These are phyloP conservation scores for Orthochromis indermauri DNA, from an alignment of 2,113 vertebrate genomes.

Conservation along the genomic window DNA sequence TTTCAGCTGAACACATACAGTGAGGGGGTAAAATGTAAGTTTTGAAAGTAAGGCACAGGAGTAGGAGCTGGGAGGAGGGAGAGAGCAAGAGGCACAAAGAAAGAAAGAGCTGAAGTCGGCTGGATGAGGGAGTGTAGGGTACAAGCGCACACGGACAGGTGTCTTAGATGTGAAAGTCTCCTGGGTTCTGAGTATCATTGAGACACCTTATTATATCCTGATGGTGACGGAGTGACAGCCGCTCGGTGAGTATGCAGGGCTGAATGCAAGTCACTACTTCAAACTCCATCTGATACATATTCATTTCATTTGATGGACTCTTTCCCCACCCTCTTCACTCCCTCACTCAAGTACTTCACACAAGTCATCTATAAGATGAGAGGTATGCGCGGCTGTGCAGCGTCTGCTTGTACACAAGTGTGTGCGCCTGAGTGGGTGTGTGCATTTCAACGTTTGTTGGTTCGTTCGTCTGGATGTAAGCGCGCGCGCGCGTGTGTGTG, in stretches of 20 bases:
- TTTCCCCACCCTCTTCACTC: constrained; percentile 27
- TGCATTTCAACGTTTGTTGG: not conserved
- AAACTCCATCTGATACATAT: constrained; percentile 56
- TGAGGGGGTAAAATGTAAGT: constrained; percentile 35
- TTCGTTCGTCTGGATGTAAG: not conserved
- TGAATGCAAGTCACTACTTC: constrained; percentile 57
- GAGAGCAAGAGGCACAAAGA: constrained; percentile 21
- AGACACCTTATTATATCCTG: constrained; percentile 58
- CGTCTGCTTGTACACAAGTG: not conserved
- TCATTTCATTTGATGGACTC: constrained; percentile 62
- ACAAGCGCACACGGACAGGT: constrained; percentile 46
- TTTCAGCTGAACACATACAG: constrained; percentile 28
- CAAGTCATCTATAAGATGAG: constrained; percentile 24
- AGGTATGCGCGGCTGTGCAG: not conserved
- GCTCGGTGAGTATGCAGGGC: constrained; percentile 23
- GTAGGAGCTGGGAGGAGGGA: not conserved
- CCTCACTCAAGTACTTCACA: constrained; percentile 22
- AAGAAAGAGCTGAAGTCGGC: constrained; percentile 10
- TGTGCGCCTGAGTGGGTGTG: not conserved
- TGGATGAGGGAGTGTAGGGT: constrained; percentile 22
- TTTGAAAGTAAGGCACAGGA: constrained; percentile 32
- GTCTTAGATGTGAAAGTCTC: constrained; percentile 54
- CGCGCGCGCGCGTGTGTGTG: not conserved
- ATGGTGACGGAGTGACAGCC: constrained; percentile 55
- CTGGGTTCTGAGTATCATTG: constrained; percentile 37